These are phyloP conservation scores for Gallinago paraguaiae DNA, from an alignment of 2,113 vertebrate species.

Conservation along the genomic window DNA sequence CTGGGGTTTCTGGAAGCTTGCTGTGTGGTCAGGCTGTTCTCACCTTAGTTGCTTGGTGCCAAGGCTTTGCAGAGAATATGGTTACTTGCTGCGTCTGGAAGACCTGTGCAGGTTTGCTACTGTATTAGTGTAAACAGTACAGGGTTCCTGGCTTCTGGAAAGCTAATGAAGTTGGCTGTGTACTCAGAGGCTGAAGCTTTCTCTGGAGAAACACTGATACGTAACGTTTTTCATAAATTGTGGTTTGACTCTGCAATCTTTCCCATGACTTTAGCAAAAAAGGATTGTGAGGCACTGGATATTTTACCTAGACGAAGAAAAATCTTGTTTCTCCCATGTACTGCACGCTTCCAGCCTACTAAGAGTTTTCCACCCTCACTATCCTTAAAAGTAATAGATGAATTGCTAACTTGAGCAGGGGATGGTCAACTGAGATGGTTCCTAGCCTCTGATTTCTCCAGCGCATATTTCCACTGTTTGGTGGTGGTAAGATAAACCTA, in stretches of 20 bases:
- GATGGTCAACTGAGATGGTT: background rate
- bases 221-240: fast-evolving
- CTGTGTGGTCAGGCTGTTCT: background rate
- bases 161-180: background rate
- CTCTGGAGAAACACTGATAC: background rate
- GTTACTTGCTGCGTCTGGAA: background rate
- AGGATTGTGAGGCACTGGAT: fast-evolving
- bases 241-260: background rate
- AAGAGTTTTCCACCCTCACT: background rate
- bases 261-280: background rate
- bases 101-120: background rate
- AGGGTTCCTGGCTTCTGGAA: background rate
- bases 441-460: background rate
- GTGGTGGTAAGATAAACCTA: background rate
- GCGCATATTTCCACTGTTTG: fast-evolving
- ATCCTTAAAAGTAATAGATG: background rate
- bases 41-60: background rate
- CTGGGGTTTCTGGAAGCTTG: background rate
- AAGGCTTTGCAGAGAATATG: background rate
- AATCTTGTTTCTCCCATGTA: background rate
- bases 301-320: background rate
- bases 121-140: background rate
- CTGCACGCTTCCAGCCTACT: fast-evolving
- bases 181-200: background rate
- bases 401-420: background rate